Conservation (phyloP, 2,113 vertebrate species). For the Serilophus lunatus region DNA sequence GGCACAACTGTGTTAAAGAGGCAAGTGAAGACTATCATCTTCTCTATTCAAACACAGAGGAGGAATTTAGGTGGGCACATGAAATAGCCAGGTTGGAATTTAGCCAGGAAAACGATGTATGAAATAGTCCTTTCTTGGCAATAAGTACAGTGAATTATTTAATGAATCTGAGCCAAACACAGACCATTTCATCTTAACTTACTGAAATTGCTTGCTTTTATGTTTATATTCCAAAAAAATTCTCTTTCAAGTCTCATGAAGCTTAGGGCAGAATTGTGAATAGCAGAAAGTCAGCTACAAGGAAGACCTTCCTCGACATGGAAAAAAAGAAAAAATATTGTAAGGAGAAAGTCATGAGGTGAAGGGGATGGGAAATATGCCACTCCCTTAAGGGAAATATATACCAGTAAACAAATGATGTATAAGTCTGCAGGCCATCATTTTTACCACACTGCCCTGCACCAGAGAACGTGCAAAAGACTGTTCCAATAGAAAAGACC, state of each 20-base stretch:
- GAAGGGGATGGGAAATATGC: neutral
- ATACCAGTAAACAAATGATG: constrained; percentile 22
- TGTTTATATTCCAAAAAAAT: neutral
- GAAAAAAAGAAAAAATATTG: neutral
- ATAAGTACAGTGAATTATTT: neutral
- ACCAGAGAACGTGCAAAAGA: neutral
- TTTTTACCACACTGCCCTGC: constrained; percentile 4
- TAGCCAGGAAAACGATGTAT: neutral
- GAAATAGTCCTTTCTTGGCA: constrained; percentile 14
- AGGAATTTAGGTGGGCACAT: constrained; percentile 26
- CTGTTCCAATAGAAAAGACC: constrained; percentile 24
- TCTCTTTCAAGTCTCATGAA: constrained; percentile 17
- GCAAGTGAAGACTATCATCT: neutral
- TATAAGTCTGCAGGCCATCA: constrained; percentile 17
- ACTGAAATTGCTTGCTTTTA: constrained; percentile 20
- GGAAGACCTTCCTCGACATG: neutral
- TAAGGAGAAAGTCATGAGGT: constrained; percentile 16
- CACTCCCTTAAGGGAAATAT: constrained; percentile 11
- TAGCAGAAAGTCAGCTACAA: neutral
- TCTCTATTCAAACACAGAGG: neutral
- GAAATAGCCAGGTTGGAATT: neutral
- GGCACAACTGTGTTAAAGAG: neutral
- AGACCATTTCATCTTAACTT: constrained; percentile 25
- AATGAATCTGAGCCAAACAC: neutral
- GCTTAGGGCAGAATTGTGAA: neutral